Percentiles rank a stretch among this genome's conserved stretches.
Conservation (phyloP, 2,113 vertebrate species). For the cat (Felis catus) region F.catus_Fca126_mat1.0 CM031417.1:67431501-67432000, state of each 20-base stretch:
- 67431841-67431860: neutral
- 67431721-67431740: neutral
- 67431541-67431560: neutral
- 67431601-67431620: neutral
- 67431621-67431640: constrained; percentile 19
- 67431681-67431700: neutral
- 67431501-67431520: neutral
- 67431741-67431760: neutral
- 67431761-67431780: neutral
- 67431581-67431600: neutral
- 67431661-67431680: neutral
- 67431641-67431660: neutral
- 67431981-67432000: neutral
- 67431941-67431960: neutral
- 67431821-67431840: neutral
- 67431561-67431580: neutral
- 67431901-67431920: neutral
- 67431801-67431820: neutral
- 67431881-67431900: neutral
- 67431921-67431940: neutral
- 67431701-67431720: neutral
- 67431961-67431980: neutral
- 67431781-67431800: neutral
- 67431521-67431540: neutral
- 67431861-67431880: neutral